Evolutionary conservation across 2,888 invertebrate species (phyloP), one percentile per base, ranked within the genome.

Genomic region (Gordius sp.): DNA sequence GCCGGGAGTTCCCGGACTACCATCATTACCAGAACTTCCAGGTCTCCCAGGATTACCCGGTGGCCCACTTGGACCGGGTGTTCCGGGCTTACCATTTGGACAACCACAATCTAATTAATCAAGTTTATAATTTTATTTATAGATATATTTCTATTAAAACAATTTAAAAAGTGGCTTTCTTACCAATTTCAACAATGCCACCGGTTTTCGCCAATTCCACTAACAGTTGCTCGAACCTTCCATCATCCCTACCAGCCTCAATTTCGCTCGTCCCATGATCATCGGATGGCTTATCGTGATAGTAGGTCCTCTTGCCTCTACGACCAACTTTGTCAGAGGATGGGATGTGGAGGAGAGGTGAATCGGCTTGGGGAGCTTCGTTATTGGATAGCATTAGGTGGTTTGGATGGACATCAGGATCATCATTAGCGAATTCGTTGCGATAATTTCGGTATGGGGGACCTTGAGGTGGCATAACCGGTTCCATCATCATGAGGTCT

Each of bases 121-220:
- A 8, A 33, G 39, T 8, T 33, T 33, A 33, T n/a, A 33, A 33
- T 33, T 33, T 33, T 33, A 13, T 33, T n/a, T 33, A 33, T n/a
- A 33, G 8, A 33, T 33, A 13, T 13, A 33, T 33, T 33, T 33
- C 39, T 33, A 33, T 33, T 33, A 13, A 13, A 33, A 13, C 39
- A 33, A 33, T 13, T 13, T 13, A 33, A 33, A 33, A 33, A 13
- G n/a, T 20, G 20, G 20, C 4, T 8, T 26, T 27, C 16, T 16
- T 54, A 54, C 55, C 55, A 16, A 54, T 54, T 20, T 54, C 55
- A 26, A 54, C 55, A 23, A 54, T 25, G 4, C 55, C 55, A 16
- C 55, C 55, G 13, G 55, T 54, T 27, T 25, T 27, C 4, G 4
- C 27, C 16, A 54, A 23, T 27, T 54, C 55, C 4, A 8, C 20